Percentiles rank a stretch among this genome's conserved stretches.
phyloP scores from a whole-genome alignment of 2,888 invertebrate genomes.

The Cactoblastis cactorum region DNA sequence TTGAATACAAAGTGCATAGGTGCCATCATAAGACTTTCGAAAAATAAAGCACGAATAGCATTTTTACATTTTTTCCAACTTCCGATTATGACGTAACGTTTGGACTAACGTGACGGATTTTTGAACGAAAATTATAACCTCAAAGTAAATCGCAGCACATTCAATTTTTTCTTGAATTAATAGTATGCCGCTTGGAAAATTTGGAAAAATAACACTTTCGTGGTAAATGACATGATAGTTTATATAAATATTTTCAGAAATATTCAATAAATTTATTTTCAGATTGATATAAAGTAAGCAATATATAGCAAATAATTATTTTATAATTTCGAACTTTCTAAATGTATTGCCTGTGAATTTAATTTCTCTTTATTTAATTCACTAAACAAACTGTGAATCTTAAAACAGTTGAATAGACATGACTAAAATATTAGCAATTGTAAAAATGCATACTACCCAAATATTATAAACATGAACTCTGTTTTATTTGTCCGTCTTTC shows the following conservation, averaged over 20 bases:
- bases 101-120: constrained; percentile 26
- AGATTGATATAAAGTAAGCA: constrained; percentile 3
- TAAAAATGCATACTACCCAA: too few relatives aligned
- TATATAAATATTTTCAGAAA: constrained; percentile 16
- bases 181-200: constrained; percentile 78
- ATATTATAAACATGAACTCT: too few relatives aligned
- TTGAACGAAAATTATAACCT: constrained; percentile 33
- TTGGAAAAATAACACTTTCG: constrained; percentile 73
- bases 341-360: too few relatives aligned
- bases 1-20: too few relatives aligned
- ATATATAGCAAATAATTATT: too few relatives aligned
- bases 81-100: constrained; percentile 40
- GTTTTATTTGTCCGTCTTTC: too few relatives aligned
- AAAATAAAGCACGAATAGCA: background rate
- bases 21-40: too few relatives aligned
- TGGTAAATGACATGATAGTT: constrained; percentile 64
- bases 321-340: too few relatives aligned
- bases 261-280: constrained; percentile 18
- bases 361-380: too few relatives aligned
- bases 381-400: too few relatives aligned
- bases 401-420: too few relatives aligned
- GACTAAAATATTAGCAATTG: too few relatives aligned
- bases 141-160: constrained; percentile 20
- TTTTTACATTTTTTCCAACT: constrained; percentile 21
- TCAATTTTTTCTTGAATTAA: constrained; percentile 34